Evolutionary conservation across 2,888 invertebrate species (phyloP), one percentile per base, ranked within the genome.

Genomic region (Dynastes hyllus): DNA sequence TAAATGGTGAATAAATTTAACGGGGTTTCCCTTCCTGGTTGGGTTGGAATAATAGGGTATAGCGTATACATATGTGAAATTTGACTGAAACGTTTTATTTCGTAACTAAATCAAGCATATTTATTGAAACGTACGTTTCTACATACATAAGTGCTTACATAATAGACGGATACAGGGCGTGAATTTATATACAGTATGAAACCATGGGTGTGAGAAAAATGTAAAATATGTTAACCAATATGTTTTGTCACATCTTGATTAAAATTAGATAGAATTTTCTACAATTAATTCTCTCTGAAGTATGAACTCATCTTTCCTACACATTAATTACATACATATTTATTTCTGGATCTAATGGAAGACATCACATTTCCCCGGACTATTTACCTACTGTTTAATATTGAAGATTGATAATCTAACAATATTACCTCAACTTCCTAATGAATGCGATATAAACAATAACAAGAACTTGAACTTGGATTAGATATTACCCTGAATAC

Each of bases 1-100:
- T 22, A 55, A 55, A 55, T 55, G 55, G 55, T 13, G 55, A 6
- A n/a, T 55, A 55, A 55, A n/a, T n/a, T n/a, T n/a, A 55, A 55
- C 8, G 2, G 16, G 8, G 55, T 9, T n/a, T 16, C 16, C 55
- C 55, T 55, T 55, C 22, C 55, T 55, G 55, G 22, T 16, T 22
- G 55, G 55, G 22, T 16, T 22, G 55, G 22, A 22, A 55, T 55
- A 55, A 55, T 16, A 55, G 55, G 55, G 55, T 55, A 55, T n/a
- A 16, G 55, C 5, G 5, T 5, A 32, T 32, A 32, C 32, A 37
- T 45, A 45, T 16, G 55, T 22, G 55, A 55, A 55, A 55, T n/a
- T 55, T 55, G 13, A 55, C n/a, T n/a, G 55, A 55, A 55, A 55
- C 5, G n/a, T 6, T 55, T 55, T 55, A 55, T 55, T 55, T 55